Base-by-base conservation (phyloP, 2,888 invertebrate species). In the Troides oblongomaculatus region DNA sequence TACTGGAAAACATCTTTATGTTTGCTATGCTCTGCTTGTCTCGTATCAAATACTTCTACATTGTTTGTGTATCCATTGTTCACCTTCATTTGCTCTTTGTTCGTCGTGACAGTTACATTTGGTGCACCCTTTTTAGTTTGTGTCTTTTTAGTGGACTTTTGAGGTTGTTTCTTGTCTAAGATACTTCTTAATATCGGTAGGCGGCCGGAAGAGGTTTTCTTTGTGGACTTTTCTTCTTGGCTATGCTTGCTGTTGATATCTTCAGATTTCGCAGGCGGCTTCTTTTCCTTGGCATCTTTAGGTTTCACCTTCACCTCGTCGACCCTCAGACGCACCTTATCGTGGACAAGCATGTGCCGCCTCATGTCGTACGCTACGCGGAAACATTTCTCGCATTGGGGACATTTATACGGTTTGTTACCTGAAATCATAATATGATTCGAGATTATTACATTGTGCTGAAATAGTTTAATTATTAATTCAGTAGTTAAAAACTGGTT, bases 351-450 rank as follows among this genome's bases (percentile, higher is more conserved):
- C 82, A 94, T 90, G 82, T 97, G 97, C 0, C 97, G 93, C 68
- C 96, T 96, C 91, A 97, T 94, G 83, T 97, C 97, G 21, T 96
- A 96, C 3, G 95, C 94, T 0, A 96, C 96, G 7, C 97, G 94
- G 89, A 98, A 98, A 39, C 95, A 94, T 81, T 97, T 97, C 0
- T 94, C 95, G 82, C 97, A 97, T 0, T 95, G 92, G 1, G 93
- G 87, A 78, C 97, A 97, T 10, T 94, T 93, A 85, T 96, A 95
- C 0, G 97, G 97, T 74, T 95, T 96, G 80, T 96, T 96, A 4
- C 96, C 95, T 95, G 84, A 10, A 63, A 66, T 21, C 18, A 56
- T 56, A n/a, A 56, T 56, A n/a, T 21, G 10, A 46, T 46, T 46
- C 14, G 46, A 4, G 4, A 14, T 12, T 46, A 46, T 46, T 46